phyloP scores from a whole-genome alignment of 2,888 invertebrate species.

The Tyria jacobaeae region DNA sequence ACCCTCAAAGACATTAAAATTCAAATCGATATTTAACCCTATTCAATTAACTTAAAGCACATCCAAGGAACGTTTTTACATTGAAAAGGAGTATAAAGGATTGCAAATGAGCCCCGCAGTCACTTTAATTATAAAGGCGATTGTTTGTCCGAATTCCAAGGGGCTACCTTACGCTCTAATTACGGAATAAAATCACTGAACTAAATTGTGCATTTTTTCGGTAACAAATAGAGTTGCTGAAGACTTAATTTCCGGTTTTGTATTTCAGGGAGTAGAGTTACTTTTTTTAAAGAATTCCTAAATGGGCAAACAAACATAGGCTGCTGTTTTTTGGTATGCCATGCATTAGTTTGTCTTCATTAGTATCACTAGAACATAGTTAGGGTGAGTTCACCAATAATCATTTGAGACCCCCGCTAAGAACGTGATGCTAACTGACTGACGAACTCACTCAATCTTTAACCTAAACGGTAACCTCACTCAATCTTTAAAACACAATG shows the following conservation, averaged over 20 bases:
- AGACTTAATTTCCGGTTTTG: slow-evolving; percentile 37
- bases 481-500: too few species aligned
- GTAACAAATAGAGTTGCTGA: slow-evolving; percentile 39
- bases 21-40: slow-evolving; percentile 53
- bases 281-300: slow-evolving; percentile 3
- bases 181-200: slow-evolving; percentile 67
- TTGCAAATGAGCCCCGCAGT: slow-evolving; percentile 77
- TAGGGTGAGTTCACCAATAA: too few species aligned
- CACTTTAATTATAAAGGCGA: slow-evolving; percentile 80
- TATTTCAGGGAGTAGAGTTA: slow-evolving; percentile 27
- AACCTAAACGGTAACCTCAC: too few species aligned
- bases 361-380: too few species aligned
- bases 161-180: slow-evolving; percentile 65
- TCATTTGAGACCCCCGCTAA: too few species aligned
- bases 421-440: too few species aligned
- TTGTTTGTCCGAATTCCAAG: slow-evolving; percentile 76
- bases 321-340: too few species aligned
- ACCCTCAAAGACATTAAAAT: slow-evolving; percentile 34
- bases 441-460: too few species aligned
- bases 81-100: slow-evolving; percentile 77
- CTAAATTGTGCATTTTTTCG: slow-evolving; percentile 60
- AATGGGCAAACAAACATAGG: too few species aligned
- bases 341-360: too few species aligned
- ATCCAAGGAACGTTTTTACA: slow-evolving; percentile 64
- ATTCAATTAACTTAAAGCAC: slow-evolving; percentile 52